Evolutionary conservation across 2,797 vertebrate genomes (phyloP), one percentile per base, ranked within the genome.

Genomic region (Sebastes steindachneri): DNA sequence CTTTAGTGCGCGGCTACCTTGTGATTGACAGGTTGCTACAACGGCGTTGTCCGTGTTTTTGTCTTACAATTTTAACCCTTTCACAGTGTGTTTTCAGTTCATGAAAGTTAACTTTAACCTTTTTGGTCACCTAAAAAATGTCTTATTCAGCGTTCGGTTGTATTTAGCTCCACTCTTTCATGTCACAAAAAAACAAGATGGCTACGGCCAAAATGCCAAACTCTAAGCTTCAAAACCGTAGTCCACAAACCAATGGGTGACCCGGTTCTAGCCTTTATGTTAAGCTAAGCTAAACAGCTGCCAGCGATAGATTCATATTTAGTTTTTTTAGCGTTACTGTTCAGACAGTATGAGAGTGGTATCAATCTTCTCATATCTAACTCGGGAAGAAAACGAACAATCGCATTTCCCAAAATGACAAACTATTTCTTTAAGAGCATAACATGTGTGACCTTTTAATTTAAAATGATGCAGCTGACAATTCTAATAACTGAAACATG

Each of bases 101-200:
- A 48, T 48, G 41, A 48, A 48, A 48, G 41, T 48, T 48, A 48
- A 19, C 7, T 48, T 0, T 48, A 48, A 19, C 37, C 15, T 48
- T 19, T 48, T 48, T 48, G 41, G 0, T 17, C 41, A 0, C 5
- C 4, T 35, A 6, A 45, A 15, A 48, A 48, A 48, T 19, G 7
- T 48, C 12, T 17, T 45, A 45, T 45, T 48, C 41, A 48, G 41
- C 41, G 5, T 48, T 48, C 7, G 15, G 41, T 48, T 48, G 41
- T 48, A 19, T 0, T 48, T 48, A 48, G 41, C 41, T 48, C 7
- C 15, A 19, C 41, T 0, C 41, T 45, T 0, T 45, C 3, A 0
- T 17, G 41, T 45, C 41, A 45, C 0, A 17, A 48, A 17, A 41
- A 48, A 48, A 48, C 3, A 48, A 3, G 41, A 48, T 48, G 41